phyloP scores from a whole-genome alignment of 2,888 invertebrate genomes.

The Xestia rhomboidea region DNA sequence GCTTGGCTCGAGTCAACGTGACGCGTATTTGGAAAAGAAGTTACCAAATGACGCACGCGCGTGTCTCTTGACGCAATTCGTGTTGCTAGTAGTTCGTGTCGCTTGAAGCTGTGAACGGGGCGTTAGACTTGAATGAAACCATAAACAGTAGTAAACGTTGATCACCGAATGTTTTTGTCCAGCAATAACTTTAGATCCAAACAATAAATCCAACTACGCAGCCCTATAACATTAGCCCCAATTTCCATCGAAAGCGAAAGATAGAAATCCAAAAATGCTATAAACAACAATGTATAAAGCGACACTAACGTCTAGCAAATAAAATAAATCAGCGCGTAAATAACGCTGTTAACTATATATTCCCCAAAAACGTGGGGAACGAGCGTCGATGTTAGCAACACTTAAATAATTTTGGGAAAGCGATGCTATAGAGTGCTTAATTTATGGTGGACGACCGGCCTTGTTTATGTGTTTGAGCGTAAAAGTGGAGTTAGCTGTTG shows the following conservation, averaged over 20 bases:
- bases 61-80: neutral
- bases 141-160: slow-evolving; percentile 21
- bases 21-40: neutral
- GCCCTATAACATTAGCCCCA: slow-evolving; percentile 45
- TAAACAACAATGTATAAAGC: slow-evolving; percentile 65
- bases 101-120: neutral
- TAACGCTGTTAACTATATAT: slow-evolving; percentile 84
- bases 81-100: neutral
- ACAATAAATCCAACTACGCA: slow-evolving; percentile 42
- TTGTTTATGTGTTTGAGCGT: slow-evolving; percentile 63
- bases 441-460: slow-evolving; percentile 67
- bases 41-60: neutral
- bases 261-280: slow-evolving; percentile 61
- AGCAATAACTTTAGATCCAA: slow-evolving; percentile 25
- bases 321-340: slow-evolving; percentile 83
- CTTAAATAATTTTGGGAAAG: slow-evolving; percentile 78
- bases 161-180: slow-evolving; percentile 3
- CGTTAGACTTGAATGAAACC: neutral
- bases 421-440: slow-evolving; percentile 72
- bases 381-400: slow-evolving; percentile 80
- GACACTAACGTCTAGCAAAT: slow-evolving; percentile 72
- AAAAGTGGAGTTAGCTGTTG: slow-evolving; percentile 60
- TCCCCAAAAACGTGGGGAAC: slow-evolving; percentile 76
- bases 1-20: neutral
- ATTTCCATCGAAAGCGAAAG: slow-evolving; percentile 61